These are phyloP conservation scores for Synergus gifuensis DNA, from an alignment of 2,888 invertebrate species.

Conservation along the genomic window DNA sequence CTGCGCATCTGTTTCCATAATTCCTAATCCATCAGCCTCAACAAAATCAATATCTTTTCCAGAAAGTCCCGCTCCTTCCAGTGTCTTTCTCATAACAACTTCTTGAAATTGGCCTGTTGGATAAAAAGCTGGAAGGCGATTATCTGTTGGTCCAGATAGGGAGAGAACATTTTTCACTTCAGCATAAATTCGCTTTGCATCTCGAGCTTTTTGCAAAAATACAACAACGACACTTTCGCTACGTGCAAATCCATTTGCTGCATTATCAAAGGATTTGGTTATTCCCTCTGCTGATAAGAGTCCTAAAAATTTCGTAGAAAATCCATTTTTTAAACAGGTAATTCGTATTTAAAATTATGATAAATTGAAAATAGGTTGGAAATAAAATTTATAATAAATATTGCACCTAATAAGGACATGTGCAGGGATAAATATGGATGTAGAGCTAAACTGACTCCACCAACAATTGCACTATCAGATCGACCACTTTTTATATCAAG, in stretches of 20 bases:
- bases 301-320: background rate
- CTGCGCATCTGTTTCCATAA: conserved; percentile 38
- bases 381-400: background rate
- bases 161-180: conserved; percentile 20
- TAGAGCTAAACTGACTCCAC: conserved; percentile 21
- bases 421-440: conserved; percentile 35
- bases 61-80: background rate
- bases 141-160: conserved; percentile 29
- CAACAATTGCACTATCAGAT: conserved; percentile 40
- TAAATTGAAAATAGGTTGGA: background rate
- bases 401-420: conserved; percentile 22
- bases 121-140: conserved; percentile 13
- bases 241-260: conserved; percentile 21
- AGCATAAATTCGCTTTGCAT: conserved; percentile 38
- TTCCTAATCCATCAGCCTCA: conserved; percentile 38
- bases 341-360: background rate
- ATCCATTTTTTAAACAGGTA: background rate
- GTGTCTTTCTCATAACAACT: background rate
- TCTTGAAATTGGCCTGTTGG: conserved; percentile 3
- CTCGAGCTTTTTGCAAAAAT: conserved; percentile 35
- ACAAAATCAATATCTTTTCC: conserved; percentile 24
- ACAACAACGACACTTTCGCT: conserved; percentile 32
- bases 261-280: conserved; percentile 26
- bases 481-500: conserved; percentile 29
- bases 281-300: conserved; percentile 14